Percentiles rank a stretch among this genome's conserved stretches.
These are phyloP conservation scores for Drosophila aldrichi DNA, from an alignment of 2,888 invertebrate genomes.

Conservation along the genomic window DNA sequence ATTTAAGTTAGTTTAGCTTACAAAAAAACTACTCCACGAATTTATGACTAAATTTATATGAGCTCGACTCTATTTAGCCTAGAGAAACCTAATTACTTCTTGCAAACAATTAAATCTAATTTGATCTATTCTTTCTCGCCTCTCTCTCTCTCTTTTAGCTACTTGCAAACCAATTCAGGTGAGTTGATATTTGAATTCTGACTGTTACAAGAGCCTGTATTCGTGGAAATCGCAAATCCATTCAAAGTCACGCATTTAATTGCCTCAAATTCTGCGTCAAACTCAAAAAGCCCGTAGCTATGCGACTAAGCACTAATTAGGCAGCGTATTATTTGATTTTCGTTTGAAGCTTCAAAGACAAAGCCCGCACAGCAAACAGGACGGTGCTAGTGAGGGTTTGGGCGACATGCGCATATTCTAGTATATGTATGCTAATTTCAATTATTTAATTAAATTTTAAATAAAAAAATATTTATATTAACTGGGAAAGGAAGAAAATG, in stretches of 20 bases:
- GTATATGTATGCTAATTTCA: background rate
- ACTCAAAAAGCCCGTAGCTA: background rate
- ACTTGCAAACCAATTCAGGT: conserved; percentile 59
- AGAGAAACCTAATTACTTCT: background rate
- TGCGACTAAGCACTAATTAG: conserved; percentile 45
- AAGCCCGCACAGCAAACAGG: background rate
- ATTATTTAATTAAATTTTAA: background rate
- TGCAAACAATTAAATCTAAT: background rate
- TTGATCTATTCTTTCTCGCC: conserved; percentile 12
- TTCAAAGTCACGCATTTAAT: conserved; percentile 28
- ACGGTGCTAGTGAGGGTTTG: background rate
- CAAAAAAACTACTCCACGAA: too few relatives aligned
- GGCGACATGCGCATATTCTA: background rate
- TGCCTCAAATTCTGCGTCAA: conserved; percentile 24
- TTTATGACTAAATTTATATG: background rate
- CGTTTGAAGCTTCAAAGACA: conserved; percentile 51
- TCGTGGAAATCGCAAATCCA: conserved; percentile 22
- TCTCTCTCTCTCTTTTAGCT: conserved; percentile 36
- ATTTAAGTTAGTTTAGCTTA: background rate
- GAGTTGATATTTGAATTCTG: conserved; percentile 30
- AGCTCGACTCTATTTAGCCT: background rate
- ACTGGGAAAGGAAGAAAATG: background rate
- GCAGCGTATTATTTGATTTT: conserved; percentile 50
- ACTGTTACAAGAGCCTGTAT: background rate
- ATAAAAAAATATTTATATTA: background rate